Percentiles rank a stretch among this genome's conserved stretches.
Evolutionary conservation across 2,888 invertebrate species (phyloP).

Genomic region (Drosophila prolongata): DNA sequence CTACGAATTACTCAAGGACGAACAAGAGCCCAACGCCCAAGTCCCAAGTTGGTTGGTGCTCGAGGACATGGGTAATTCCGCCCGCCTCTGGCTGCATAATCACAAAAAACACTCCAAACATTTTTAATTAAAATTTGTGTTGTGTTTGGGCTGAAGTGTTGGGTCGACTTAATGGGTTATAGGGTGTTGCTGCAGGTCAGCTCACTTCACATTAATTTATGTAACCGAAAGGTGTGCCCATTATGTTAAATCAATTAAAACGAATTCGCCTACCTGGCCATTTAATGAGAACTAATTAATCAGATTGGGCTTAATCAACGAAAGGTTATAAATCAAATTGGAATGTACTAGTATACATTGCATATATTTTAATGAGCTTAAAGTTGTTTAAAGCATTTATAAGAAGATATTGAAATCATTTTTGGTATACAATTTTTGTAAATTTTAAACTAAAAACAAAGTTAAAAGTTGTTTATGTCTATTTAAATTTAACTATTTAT

Average conservation of each 20-base stretch:
- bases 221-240: conserved; percentile 10
- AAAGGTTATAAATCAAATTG: background rate
- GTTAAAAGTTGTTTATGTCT: too few relatives aligned
- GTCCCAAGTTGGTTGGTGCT: conserved; percentile 8
- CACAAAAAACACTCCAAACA: conserved; percentile 62
- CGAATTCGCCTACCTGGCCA: conserved; percentile 15
- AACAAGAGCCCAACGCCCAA: conserved; percentile 20
- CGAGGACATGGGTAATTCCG: conserved; percentile 37
- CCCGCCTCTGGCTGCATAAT: conserved; percentile 49
- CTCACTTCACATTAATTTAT: conserved; percentile 18
- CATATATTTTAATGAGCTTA: background rate
- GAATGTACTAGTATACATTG: background rate
- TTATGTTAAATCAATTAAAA: conserved; percentile 33
- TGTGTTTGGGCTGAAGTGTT: conserved; percentile 50
- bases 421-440: too few relatives aligned
- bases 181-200: conserved; percentile 27
- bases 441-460: too few relatives aligned
- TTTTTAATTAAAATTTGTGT: conserved; percentile 74
- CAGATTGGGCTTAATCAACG: background rate
- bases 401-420: too few relatives aligned
- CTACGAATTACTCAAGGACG: conserved; percentile 36
- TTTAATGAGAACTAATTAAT: conserved; percentile 27
- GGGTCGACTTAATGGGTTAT: conserved; percentile 20
- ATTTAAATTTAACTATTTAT: too few relatives aligned
- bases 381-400: background rate